Evolutionary conservation across 2,888 invertebrate genomes (phyloP).

Genomic region (Euproctis similis): DNA sequence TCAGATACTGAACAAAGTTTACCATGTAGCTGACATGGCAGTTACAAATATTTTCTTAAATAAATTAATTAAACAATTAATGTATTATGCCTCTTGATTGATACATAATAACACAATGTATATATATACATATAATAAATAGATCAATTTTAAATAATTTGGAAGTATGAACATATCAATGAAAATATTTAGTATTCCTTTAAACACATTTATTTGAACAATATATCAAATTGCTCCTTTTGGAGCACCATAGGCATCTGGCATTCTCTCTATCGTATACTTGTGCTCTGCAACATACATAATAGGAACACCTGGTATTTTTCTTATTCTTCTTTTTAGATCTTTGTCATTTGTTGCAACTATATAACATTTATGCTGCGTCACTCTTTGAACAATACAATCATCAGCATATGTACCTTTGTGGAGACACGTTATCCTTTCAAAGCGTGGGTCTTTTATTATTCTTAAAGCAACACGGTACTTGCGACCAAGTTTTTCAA

Average conservation of each 20-base stretch:
- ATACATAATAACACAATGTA: no score
- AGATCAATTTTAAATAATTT: no score
- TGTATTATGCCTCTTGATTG: no score
- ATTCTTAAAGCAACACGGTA: conserved; percentile 96
- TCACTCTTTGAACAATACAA: conserved; percentile 95
- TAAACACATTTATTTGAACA: background rate
- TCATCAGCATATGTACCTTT: conserved; percentile 99
- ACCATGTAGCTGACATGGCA: no score
- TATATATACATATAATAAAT: no score
- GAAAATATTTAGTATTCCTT: no score
- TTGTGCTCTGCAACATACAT: conserved; percentile 96
- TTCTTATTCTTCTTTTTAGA: conserved; percentile 93
- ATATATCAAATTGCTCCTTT: conserved; percentile 69
- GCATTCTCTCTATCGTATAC: conserved; percentile 98
- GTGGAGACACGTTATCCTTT: conserved; percentile 93
- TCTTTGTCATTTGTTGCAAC: conserved; percentile 99
- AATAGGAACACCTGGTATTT: conserved; percentile 99
- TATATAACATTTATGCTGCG: conserved; percentile 99
- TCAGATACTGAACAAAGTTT: no score
- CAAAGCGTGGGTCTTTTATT: conserved; percentile 95
- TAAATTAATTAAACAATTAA: no score
- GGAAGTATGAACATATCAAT: no score
- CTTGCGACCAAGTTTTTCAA: conserved; percentile 97
- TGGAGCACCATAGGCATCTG: conserved; percentile 98
- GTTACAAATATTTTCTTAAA: no score